Evolutionary conservation across 2,113 vertebrate species (phyloP), one percentile per base, ranked within the genome.

Genomic region (Nibea coibor): DNA sequence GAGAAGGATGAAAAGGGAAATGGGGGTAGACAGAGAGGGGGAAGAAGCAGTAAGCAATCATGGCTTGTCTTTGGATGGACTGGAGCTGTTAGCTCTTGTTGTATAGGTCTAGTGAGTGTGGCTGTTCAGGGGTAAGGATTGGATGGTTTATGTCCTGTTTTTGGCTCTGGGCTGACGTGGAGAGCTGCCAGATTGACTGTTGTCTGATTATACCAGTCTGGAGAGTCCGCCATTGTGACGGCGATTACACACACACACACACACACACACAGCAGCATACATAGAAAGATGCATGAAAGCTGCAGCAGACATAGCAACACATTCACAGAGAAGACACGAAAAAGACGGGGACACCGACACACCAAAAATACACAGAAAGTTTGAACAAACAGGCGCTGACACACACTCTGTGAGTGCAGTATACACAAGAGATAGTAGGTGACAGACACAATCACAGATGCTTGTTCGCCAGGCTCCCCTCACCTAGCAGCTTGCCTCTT

Each of bases 401-500:
- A 58, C 20, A 58, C 54, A 79, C 58, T 81, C 74, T 72, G 66
- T 81, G 72, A 78, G 64, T 74, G 45, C 71, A 57, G 53, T 68
- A 69, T 73, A 78, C 88, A 84, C 81, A 72, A 83, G 85, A 86
- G 87, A 91, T 79, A 72, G 74, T 45, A 88, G 88, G 90, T 88
- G 92, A 90, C 90, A 91, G 89, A 91, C 90, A 92, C 50, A 83
- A 83, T 86, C 87, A 88, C 89, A 93, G 90, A 92, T 91, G 92
- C 89, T 87, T 89, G 86, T 93, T 90, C 45, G 66, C 85, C 83
- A 91, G 83, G 66, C 83, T 89, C 69, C 83, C 84, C 82, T 93
- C 87, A 90, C 91, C 90, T 89, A 92, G 89, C 93, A 93, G 90
- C 92, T 92, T 93, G 88, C 62, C 87, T 87, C 80, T 88, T 85